Conservation (phyloP, 2,113 vertebrate species). For the Larimichthys polyactis region DNA sequence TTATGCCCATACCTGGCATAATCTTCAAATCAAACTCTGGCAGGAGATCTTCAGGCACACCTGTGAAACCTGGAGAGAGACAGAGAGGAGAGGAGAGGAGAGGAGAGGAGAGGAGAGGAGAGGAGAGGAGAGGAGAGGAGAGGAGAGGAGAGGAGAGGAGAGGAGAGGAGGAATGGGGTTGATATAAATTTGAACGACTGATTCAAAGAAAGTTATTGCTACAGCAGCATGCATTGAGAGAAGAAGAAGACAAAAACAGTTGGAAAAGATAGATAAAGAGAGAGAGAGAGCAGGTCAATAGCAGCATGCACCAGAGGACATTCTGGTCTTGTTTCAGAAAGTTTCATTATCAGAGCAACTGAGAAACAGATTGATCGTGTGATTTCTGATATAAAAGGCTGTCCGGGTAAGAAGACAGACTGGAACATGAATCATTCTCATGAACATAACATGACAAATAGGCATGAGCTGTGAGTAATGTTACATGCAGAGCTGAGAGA, state of each 20-base stretch:
- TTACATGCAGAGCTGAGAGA: conserved; percentile 44
- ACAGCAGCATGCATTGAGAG: conserved; percentile 63
- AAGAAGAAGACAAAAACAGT: conserved; percentile 16
- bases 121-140: conserved; percentile 48
- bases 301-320: conserved; percentile 57
- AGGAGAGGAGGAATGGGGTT: conserved; percentile 24
- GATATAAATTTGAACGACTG: conserved; percentile 49
- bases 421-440: conserved; percentile 29
- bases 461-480: conserved; percentile 42
- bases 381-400: conserved; percentile 23
- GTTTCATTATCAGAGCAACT: conserved; percentile 26
- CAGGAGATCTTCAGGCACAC: conserved; percentile 95
- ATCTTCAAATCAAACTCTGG: conserved; percentile 97
- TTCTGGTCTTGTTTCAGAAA: conserved; percentile 22
- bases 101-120: conserved; percentile 43
- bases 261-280: conserved; percentile 9
- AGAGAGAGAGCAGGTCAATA: conserved; percentile 33
- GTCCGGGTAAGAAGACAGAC: conserved; percentile 20
- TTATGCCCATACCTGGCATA: conserved; percentile 95
- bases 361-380: conserved; percentile 6
- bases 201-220: conserved; percentile 47
- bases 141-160: conserved; percentile 72
- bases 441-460: conserved; percentile 33
- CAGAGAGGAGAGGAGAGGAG: conserved; percentile 56
- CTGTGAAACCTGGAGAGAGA: conserved; percentile 93